Evolutionary conservation across 2,888 invertebrate genomes (phyloP), one percentile per base, ranked within the genome.

Genomic region (Laspeyria flexula): DNA sequence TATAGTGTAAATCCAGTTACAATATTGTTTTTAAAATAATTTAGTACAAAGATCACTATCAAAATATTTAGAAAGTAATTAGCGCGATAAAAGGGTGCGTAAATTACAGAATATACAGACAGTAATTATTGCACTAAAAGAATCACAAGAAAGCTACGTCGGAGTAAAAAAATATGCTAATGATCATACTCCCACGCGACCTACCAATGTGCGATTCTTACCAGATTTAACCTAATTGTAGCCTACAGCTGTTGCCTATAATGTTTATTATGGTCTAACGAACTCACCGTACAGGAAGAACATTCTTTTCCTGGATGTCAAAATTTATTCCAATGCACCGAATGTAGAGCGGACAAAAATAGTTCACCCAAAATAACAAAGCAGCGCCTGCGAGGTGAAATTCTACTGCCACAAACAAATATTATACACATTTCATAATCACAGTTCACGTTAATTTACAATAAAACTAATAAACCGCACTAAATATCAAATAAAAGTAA

Each of bases 341-440:
- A 86, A 91, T 86, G 84, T 90, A 85, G 92, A 88, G 86, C 88
- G 83, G 90, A 87, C 92, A 86, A 88, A 92, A 92, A 92, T 92
- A 92, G 92, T 91, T 79, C 83, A 86, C 90, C 86, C 78, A 86
- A 90, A 91, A 88, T 90, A 91, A 81, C 85, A 77, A 80, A 73
- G 67, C 69, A 60, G 69, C 57, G 56, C 45, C 57, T 64, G 40
- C 51, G 44, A 64, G 49, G 40, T 51, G 48, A 43, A 57, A 53
- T 35, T 31, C 34, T 50, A 59, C 49, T 54, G 50, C 52, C 54
- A 55, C 45, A 55, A 53, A 50, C 46, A 18, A 52, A 54, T 55
- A 38, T 45, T 60, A 55, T 39, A 44, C 57, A 63, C 67, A 54
- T 62, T 18, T 48, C 44, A 54, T 60, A 56, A 48, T 52, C 60